Base-by-base conservation (phyloP, 2,797 vertebrate species). In the Petrocephalus schoutedeni region DNA sequence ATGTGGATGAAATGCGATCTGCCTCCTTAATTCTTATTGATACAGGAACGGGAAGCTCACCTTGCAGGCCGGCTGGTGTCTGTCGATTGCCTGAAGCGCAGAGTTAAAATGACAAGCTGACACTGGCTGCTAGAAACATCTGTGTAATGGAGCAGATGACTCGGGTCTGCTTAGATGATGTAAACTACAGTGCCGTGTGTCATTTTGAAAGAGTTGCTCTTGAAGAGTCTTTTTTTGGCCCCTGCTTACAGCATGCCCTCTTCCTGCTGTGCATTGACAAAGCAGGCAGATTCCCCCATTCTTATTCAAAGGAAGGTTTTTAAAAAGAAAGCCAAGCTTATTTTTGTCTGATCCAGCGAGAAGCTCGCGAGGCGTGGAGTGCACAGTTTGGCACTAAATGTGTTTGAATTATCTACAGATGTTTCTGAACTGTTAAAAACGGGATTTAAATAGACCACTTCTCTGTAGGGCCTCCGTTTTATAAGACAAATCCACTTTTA, bases 271-370 rank as follows among this genome's bases (percentile, higher is more conserved):
- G 3, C 56, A 57, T 83, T 53, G 80, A 83, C 80, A 83, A 83
- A 83, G 49, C 49, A 53, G 41, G n/a, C 80, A 53, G 80, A 83
- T 83, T 53, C 41, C 41, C 49, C 49, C n/a, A 53, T 53, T 53
- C 45, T 53, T 53, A 23, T 83, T 53, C 80, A 83, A 83, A 83
- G 80, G 80, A 53, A 51, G 41, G 7, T 59, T 36, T 85, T 36
- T 85, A 32, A 28, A 85, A 85, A 19, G 23, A 36, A 85, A 36
- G 51, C 83, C 1, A 23, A 85, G 28, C 14, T 2, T 85, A 85
- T 85, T 85, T 85, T 59, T 41, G 84, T 57, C 84, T 85, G 51
- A 85, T 85, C 51, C 83, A 41, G 56, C 36, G 84, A 85, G 84
- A 85, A 32, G 21, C 84, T 85, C 0, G 84, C 58, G 84, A 85